Evolutionary conservation across 1,140 invertebrate genomes (phyloP).

Genomic region (Sitophilus oryzae): DNA sequence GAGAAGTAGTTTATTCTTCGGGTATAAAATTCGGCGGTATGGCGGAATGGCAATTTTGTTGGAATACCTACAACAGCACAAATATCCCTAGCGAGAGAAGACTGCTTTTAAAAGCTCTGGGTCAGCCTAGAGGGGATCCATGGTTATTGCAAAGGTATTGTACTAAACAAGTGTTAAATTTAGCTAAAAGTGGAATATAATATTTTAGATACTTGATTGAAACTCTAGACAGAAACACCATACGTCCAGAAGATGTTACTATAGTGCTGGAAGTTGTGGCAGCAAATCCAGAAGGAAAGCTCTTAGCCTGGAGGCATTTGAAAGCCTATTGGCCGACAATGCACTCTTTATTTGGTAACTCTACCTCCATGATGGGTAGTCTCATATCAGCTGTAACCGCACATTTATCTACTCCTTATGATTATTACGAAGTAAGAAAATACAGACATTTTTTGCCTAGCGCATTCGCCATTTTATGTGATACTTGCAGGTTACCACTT

Average conservation of each 20-base stretch:
- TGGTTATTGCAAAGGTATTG: constrained; percentile 59
- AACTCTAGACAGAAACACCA: constrained; percentile 55
- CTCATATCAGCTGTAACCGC: constrained; percentile 64
- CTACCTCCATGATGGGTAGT: constrained; percentile 60
- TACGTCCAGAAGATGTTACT: constrained; percentile 65
- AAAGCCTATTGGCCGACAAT: constrained; percentile 66
- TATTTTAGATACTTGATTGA: constrained; percentile 53
- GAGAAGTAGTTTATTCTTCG: constrained; percentile 67
- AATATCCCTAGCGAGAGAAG: constrained; percentile 61
- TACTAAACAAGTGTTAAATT: background rate
- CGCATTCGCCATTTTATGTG: constrained; percentile 14
- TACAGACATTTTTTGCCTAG: constrained; percentile 1
- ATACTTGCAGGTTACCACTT: constrained; percentile 57
- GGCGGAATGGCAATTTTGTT: constrained; percentile 70
- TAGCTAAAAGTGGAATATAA: constrained; percentile 3
- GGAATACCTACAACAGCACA: constrained; percentile 63
- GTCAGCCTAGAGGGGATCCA: constrained; percentile 57
- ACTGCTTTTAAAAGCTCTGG: constrained; percentile 64
- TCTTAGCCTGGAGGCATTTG: constrained; percentile 72
- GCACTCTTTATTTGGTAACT: constrained; percentile 58
- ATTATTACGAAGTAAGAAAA: constrained; percentile 60
- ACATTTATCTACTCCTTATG: constrained; percentile 65
- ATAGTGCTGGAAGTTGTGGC: constrained; percentile 62
- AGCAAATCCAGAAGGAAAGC: constrained; percentile 62
- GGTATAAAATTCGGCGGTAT: constrained; percentile 65